Percentiles rank a stretch among this genome's conserved stretches.
Conservation (phyloP, 2,113 vertebrate species). For the Anhinga anhinga region DNA sequence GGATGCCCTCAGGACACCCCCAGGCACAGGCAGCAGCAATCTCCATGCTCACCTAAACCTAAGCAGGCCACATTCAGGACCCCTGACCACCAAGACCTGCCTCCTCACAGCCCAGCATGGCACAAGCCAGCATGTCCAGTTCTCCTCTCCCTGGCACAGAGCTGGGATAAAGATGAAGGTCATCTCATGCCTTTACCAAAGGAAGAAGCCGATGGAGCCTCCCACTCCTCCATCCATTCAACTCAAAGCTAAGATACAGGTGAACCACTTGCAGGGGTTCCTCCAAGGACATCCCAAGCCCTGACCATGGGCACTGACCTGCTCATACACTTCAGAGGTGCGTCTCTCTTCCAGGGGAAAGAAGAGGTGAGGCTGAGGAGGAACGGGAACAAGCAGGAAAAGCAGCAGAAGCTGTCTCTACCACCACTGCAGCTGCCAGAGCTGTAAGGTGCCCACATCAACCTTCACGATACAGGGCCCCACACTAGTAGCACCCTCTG, state of each 20-base stretch:
- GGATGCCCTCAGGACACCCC: not conserved
- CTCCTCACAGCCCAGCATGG: not conserved
- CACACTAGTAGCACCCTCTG: not conserved
- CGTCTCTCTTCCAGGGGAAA: not conserved
- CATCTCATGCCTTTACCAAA: not conserved
- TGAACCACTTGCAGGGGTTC: not conserved
- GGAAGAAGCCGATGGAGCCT: not conserved
- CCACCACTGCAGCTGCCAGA: not conserved
- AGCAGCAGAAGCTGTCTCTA: not conserved
- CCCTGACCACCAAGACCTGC: not conserved
- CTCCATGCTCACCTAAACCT: not conserved
- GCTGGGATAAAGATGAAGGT: not conserved
- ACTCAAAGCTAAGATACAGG: not conserved
- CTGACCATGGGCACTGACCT: not conserved
- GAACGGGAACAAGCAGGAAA: not conserved
- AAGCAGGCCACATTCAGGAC: not conserved
- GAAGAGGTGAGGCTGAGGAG: not conserved
- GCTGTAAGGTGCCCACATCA: not conserved
- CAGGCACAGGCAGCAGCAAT: not conserved
- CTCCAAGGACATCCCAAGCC: not conserved
- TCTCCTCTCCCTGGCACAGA: not conserved
- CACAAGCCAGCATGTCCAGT: not conserved
- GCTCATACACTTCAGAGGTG: not conserved
- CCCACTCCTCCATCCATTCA: not conserved
- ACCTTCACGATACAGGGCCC: not conserved